phyloP scores from a whole-genome alignment of 1,140 invertebrate genomes.

The Rhyacophila brunnea region DNA sequence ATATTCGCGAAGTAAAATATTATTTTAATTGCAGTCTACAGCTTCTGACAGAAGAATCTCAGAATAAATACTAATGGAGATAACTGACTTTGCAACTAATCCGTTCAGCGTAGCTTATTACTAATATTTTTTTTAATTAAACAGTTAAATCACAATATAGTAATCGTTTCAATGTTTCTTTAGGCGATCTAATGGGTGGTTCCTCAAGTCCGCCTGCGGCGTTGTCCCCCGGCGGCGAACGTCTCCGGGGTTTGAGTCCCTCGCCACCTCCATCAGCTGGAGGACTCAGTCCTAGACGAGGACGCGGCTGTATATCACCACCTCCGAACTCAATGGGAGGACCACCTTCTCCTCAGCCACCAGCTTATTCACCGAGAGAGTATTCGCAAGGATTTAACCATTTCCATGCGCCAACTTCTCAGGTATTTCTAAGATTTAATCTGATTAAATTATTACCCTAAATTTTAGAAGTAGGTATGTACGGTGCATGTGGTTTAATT shows the following conservation, averaged over 20 bases:
- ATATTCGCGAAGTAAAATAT: no score
- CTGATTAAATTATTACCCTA: constrained; percentile 14
- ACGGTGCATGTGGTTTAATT: no score
- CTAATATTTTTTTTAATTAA: no score
- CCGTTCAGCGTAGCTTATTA: no score
- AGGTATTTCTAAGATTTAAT: constrained; percentile 71
- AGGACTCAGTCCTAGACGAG: constrained; percentile 39
- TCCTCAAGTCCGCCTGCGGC: constrained; percentile 30
- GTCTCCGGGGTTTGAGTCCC: constrained; percentile 46
- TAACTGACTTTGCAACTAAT: no score
- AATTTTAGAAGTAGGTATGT: background rate
- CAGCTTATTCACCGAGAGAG: constrained; percentile 61
- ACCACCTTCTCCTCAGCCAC: constrained; percentile 47
- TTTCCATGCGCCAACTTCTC: constrained; percentile 86
- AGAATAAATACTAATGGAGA: no score
- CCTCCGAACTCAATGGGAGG: constrained; percentile 31
- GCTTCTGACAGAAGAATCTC: no score
- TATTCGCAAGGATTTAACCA: constrained; percentile 77
- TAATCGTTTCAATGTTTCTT: no score
- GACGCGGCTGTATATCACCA: constrained; percentile 16
- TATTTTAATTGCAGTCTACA: no score
- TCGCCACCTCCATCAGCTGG: constrained; percentile 52
- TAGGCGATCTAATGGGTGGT: constrained; percentile 41
- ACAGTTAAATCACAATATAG: no score
- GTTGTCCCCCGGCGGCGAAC: constrained; percentile 40